Evolutionary conservation across 2,888 invertebrate genomes (phyloP), one percentile per base, ranked within the genome.

Genomic region (Diarsia brunnea): DNA sequence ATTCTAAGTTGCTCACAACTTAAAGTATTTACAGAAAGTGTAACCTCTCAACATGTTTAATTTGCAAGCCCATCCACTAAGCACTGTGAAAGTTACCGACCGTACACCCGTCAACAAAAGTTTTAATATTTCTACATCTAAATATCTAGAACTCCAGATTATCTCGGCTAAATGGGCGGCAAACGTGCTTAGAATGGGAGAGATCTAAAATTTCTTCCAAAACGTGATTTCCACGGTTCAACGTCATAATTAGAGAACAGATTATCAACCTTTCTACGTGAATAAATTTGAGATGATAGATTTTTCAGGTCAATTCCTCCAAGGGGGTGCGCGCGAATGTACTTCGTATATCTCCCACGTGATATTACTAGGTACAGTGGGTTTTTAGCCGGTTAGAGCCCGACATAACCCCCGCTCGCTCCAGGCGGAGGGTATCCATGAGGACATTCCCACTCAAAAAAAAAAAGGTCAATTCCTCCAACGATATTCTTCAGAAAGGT

Each of bases 111-210:
- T 79, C 74, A 79, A 69, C 76, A 69, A 73, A 74, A 82, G 47
- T 87, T 84, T 82, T 77, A 85, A 85, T 87, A 85, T 86, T 87
- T 63, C 68, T 73, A 73, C 73, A 81, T 79, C 72, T 79, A 80
- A 78, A 72, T 58, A 78, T 74, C 71, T 69, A 76, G 74, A 70
- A 71, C 21, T 31, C 65, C 61, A 76, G 67, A 79, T 76, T 69
- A 73, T 70, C 60, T 85, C 60, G 51, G 47, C 68, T 64, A 73
- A 84, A 85, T 87, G 87, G 75, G 77, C 61, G 60, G 12, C 45
- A 69, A 69, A 82, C 88, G 86, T 87, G 88, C 76, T 53, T 16
- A 16, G 75, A 79, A 82, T 85, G 69, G 53, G 5, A 67, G 19
- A 79, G 10, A 38, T 53, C 45, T 58, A 61, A 70, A 70, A 66